phyloP scores from a whole-genome alignment of 2,797 vertebrate species.

The Pipistrellus pygmaeus region DNA sequence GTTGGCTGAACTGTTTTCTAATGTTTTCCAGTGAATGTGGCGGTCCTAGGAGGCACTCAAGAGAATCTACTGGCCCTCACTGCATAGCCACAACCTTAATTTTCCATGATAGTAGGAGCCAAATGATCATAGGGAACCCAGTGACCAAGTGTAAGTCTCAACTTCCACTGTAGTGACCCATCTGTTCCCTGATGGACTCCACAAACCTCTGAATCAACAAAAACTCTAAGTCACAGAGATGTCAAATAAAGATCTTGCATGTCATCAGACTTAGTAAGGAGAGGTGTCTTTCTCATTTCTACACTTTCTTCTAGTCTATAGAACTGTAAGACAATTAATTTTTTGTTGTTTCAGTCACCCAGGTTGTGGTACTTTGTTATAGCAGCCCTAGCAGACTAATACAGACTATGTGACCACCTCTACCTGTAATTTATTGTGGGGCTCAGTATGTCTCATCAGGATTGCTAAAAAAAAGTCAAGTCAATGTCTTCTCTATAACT shows the following conservation, averaged over 20 bases:
- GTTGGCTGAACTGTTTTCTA: not conserved
- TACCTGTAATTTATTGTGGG: not conserved
- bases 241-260: not conserved
- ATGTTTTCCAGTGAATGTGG: not conserved
- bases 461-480: not conserved
- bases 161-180: not conserved
- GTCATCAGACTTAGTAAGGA: not conserved
- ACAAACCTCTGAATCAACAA: not conserved
- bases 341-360: not conserved
- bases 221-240: not conserved
- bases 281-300: not conserved
- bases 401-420: too few species aligned
- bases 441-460: not conserved
- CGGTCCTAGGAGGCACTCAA: not conserved
- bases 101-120: not conserved
- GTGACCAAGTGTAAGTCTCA: not conserved
- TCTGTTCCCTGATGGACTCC: not conserved
- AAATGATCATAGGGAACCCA: not conserved
- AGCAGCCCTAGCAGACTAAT: not conserved
- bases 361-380: not conserved
- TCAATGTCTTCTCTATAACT: not conserved
- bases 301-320: not conserved
- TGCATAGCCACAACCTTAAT: not conserved
- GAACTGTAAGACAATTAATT: not conserved
- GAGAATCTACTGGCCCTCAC: not conserved